phyloP scores from a whole-genome alignment of 2,888 invertebrate species.

The Formica aserva region DNA sequence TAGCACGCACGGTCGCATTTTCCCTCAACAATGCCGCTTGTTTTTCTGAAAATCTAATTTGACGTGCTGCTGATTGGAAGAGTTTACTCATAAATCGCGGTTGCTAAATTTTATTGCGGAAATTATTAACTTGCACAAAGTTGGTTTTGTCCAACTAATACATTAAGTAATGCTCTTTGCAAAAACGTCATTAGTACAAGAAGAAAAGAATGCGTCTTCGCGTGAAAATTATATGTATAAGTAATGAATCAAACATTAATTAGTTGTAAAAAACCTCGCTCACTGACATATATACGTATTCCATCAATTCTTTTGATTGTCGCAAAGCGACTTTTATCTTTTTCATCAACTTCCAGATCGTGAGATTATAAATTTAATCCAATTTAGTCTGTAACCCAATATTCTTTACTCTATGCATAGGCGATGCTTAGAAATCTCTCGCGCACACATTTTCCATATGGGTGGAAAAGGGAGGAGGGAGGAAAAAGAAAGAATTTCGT shows the following conservation, averaged over 20 bases:
- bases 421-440: neutral
- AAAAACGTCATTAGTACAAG: constrained; percentile 11
- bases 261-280: neutral
- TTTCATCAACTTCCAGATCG: neutral
- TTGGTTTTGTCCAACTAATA: neutral
- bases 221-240: neutral
- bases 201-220: neutral
- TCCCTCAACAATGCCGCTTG: constrained; percentile 3
- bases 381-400: neutral
- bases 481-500: neutral
- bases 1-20: neutral
- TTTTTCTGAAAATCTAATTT: constrained; percentile 37
- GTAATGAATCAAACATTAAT: constrained; percentile 1
- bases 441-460: neutral
- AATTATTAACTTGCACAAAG: constrained; percentile 22
- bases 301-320: neutral
- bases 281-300: neutral
- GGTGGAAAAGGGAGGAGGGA: neutral
- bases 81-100: constrained; percentile 26
- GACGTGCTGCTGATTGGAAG: constrained; percentile 15
- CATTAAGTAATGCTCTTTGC: neutral
- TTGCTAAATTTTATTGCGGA: constrained; percentile 16
- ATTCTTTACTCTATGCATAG: neutral
- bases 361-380: neutral
- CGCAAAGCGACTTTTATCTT: neutral